Conservation (phyloP, 2,113 vertebrate genomes). For the Rhagologus leucostigma region DNA sequence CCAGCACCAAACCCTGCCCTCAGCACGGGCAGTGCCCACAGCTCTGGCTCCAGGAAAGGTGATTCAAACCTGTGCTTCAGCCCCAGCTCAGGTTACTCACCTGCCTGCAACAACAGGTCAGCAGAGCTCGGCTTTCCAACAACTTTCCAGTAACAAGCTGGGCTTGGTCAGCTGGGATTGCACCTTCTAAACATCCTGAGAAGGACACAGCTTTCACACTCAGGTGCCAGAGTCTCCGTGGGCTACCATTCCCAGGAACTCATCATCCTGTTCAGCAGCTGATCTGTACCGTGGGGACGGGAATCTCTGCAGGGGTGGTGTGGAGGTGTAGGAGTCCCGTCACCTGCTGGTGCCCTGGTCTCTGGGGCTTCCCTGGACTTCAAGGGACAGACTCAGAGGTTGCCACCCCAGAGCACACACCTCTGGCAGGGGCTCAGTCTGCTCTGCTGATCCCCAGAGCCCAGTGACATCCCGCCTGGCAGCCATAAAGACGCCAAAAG, state of each 20-base stretch:
- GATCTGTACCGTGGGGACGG: not conserved
- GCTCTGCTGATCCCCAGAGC: not conserved
- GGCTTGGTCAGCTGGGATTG: not conserved
- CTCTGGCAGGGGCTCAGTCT: not conserved
- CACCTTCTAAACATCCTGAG: not conserved
- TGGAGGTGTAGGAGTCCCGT: not conserved
- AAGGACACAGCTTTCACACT: not conserved
- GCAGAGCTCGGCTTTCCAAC: not conserved
- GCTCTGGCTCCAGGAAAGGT: not conserved
- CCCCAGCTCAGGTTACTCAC: not conserved
- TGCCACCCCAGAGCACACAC: not conserved
- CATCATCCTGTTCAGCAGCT: not conserved
- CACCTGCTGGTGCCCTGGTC: not conserved
- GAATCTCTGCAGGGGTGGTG: not conserved
- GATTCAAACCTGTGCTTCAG: not conserved
- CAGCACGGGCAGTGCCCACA: not conserved
- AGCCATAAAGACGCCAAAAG: not conserved
- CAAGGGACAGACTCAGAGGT: not conserved
- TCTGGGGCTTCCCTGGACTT: not conserved
- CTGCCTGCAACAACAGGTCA: not conserved
- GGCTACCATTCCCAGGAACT: not conserved
- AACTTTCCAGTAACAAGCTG: not conserved
- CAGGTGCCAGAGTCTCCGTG: not conserved
- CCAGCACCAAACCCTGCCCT: not conserved
- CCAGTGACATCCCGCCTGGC: accelerated